These are phyloP conservation scores for Augochlorella aurata DNA, from an alignment of 2,888 invertebrate genomes.

Conservation along the genomic window DNA sequence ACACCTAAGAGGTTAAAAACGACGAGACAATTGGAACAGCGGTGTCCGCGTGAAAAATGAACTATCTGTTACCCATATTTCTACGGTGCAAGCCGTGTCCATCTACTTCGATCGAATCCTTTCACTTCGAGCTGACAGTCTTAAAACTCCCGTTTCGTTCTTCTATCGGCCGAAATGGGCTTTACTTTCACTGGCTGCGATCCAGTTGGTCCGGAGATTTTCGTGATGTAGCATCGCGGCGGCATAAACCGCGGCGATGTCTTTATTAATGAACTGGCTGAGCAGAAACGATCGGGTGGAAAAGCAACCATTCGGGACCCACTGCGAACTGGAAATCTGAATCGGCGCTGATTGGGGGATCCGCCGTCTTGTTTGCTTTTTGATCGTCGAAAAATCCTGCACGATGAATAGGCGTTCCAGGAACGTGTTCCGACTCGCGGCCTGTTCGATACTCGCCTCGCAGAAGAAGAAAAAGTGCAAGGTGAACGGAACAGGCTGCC, in stretches of 20 bases:
- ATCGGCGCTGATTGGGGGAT: conserved; percentile 68
- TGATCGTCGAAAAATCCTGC: conserved; percentile 67
- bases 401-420: conserved; percentile 78
- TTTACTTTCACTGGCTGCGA: conserved; percentile 26
- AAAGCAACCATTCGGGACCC: conserved; percentile 51
- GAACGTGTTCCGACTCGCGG: conserved; percentile 71
- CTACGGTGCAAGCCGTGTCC: conserved; percentile 14
- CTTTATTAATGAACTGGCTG: conserved; percentile 75
- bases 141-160: conserved; percentile 17
- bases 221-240: neutral
- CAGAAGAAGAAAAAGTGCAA: conserved; percentile 56
- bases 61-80: conserved; percentile 18
- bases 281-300: conserved; percentile 45
- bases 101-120: conserved; percentile 28
- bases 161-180: neutral
- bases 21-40: neutral
- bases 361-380: conserved; percentile 73
- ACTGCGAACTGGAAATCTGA: conserved; percentile 65
- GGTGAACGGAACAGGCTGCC: conserved; percentile 44
- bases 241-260: conserved; percentile 64
- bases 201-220: conserved; percentile 7
- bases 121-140: conserved; percentile 21
- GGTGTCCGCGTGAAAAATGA: neutral
- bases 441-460: conserved; percentile 57
- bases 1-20: too few relatives aligned